Evolutionary conservation across 2,888 invertebrate genomes (phyloP).

Genomic region (Emmelina monodactyla): DNA sequence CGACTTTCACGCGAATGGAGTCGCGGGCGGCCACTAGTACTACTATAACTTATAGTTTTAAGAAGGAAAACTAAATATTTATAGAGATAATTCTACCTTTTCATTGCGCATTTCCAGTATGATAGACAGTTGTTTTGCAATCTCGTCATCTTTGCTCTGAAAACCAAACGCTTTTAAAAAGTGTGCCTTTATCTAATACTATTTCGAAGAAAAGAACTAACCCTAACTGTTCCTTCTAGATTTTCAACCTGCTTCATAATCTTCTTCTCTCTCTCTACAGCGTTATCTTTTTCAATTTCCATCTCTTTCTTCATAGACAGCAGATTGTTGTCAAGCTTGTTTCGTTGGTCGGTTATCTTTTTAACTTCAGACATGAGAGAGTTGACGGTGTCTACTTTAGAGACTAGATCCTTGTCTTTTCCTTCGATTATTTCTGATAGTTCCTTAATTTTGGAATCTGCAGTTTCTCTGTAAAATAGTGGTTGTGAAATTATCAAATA

Average conservation of each 20-base stretch:
- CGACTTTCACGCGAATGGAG: too few species aligned
- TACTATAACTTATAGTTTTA: too few species aligned
- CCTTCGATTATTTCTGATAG: constrained; percentile 12
- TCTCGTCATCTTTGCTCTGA: constrained; percentile 31
- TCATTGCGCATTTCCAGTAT: constrained; percentile 32
- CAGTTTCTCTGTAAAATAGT: constrained; percentile 13
- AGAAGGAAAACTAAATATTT: too few species aligned
- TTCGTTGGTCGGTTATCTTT: constrained; percentile 20
- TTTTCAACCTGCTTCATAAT: constrained; percentile 18
- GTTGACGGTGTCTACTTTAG: constrained; percentile 22
- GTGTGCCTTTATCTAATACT: too few species aligned
- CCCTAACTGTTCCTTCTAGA: constrained; percentile 21
- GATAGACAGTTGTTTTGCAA: constrained; percentile 28
- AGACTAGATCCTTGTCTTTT: constrained; percentile 23
- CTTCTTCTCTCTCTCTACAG: constrained; percentile 20
- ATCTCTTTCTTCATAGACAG: constrained; percentile 21
- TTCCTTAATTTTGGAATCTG: constrained; percentile 17
- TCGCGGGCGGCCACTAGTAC: too few species aligned
- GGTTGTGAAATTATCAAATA: not conserved
- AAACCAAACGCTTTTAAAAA: constrained; percentile 8
- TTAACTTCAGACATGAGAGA: constrained; percentile 29
- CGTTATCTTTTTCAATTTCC: constrained; percentile 19
- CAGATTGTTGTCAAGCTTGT: constrained; percentile 20
- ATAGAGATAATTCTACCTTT: constrained; percentile 24
- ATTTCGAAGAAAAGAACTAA: too few species aligned